phyloP scores from a whole-genome alignment of 2,113 vertebrate genomes.

The Siniperca knerii region DNA sequence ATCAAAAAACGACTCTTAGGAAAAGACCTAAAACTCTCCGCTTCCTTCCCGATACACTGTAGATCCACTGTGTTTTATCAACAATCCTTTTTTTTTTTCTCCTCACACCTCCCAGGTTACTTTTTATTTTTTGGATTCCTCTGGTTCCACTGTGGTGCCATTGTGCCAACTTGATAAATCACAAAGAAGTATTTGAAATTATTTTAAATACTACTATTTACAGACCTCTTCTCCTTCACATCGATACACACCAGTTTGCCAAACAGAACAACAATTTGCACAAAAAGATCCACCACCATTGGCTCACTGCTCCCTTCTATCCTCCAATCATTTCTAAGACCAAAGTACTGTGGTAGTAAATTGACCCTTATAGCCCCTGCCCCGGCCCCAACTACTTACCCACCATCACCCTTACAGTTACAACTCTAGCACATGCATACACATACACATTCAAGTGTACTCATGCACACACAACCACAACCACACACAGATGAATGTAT shows the following conservation, averaged over 20 bases:
- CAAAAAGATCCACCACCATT: conserved; percentile 69
- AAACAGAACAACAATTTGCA: conserved; percentile 77
- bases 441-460: conserved; percentile 39
- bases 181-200: conserved; percentile 63
- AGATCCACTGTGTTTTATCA: conserved; percentile 75
- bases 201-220: conserved; percentile 67
- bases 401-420: conserved; percentile 56
- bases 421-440: conserved; percentile 58
- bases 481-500: conserved; percentile 80
- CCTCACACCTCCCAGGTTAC: conserved; percentile 32
- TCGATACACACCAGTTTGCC: conserved; percentile 66
- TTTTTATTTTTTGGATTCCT: conserved; percentile 41
- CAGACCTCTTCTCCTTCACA: conserved; percentile 57
- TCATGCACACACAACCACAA: conserved; percentile 44
- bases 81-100: conserved; percentile 10
- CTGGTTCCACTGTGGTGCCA: conserved; percentile 81
- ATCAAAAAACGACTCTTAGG: conserved; percentile 77
- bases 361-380: conserved; percentile 56
- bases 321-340: conserved; percentile 82
- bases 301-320: conserved; percentile 63
- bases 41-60: conserved; percentile 76
- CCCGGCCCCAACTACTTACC: conserved; percentile 42
- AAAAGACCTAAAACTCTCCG: conserved; percentile 73
- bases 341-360: conserved; percentile 86
- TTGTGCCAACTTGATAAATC: conserved; percentile 73